phyloP scores from a whole-genome alignment of 2,797 vertebrate species.

The Notolepis coatsorum region DNA sequence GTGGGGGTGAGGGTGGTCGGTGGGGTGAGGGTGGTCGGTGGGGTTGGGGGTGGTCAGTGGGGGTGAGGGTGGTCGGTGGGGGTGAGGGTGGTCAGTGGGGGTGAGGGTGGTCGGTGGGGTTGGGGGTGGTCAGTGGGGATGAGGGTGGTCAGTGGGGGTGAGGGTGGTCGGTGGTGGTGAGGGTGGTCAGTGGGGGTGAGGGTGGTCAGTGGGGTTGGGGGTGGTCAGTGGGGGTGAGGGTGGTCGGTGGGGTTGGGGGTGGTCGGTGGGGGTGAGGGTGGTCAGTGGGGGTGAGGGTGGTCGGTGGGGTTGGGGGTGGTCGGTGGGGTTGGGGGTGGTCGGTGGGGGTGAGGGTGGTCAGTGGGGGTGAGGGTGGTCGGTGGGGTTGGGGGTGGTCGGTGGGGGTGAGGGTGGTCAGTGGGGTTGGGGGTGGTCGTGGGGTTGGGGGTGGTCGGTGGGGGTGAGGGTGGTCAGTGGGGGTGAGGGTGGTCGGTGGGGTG shows the following conservation, averaged over 20 bases:
- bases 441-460: constrained; percentile 71
- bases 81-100: constrained; percentile 70
- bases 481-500: constrained; percentile 63
- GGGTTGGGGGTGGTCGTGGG: constrained; percentile 57
- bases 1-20: constrained; percentile 73
- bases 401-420: constrained; percentile 58
- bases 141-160: constrained; percentile 73
- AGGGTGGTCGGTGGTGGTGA: constrained; percentile 54
- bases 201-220: constrained; percentile 67
- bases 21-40: constrained; percentile 43
- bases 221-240: constrained; percentile 69
- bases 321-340: constrained; percentile 73
- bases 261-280: constrained; percentile 70
- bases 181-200: too few species aligned
- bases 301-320: constrained; percentile 57
- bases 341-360: constrained; percentile 60
- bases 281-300: constrained; percentile 66
- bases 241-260: constrained; percentile 53
- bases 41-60: constrained; percentile 67
- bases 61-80: too few species aligned
- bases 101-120: constrained; percentile 48
- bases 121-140: constrained; percentile 65
- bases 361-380: constrained; percentile 50
- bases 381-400: constrained; percentile 73
- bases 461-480: constrained; percentile 48